phyloP scores from a whole-genome alignment of 2,797 vertebrate genomes.

The Bovichtus diacanthus region DNA sequence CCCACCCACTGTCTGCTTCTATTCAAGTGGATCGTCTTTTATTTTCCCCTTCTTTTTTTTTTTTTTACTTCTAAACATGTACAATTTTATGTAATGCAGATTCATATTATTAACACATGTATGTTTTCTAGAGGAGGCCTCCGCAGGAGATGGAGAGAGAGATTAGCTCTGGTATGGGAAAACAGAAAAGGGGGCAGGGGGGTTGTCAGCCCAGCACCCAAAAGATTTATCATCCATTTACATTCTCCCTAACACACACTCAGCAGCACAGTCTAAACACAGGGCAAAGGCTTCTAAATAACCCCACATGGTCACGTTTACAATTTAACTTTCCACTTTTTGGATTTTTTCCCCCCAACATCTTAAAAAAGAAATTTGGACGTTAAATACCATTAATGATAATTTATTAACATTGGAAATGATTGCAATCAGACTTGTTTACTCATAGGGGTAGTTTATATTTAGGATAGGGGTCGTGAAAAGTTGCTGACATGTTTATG shows the following conservation, averaged over 20 bases:
- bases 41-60: neutral
- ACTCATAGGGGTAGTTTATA: conserved; percentile 42
- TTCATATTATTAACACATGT: neutral
- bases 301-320: conserved; percentile 58
- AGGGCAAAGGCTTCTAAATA: conserved; percentile 54
- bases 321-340: conserved; percentile 47
- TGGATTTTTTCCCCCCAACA: conserved; percentile 1
- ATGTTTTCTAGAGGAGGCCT: conserved; percentile 15
- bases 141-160: conserved; percentile 10
- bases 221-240: conserved; percentile 81
- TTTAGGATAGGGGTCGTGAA: conserved; percentile 37
- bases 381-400: conserved; percentile 15
- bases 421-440: conserved; percentile 49
- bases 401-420: conserved; percentile 15
- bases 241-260: conserved; percentile 72
- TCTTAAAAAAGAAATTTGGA: neutral
- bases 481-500: conserved; percentile 35
- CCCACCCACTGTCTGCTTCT: neutral
- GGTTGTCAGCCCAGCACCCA: conserved; percentile 43
- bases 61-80: neutral
- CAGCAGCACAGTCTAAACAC: conserved; percentile 72
- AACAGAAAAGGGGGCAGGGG: conserved; percentile 20
- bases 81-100: neutral
- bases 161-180: conserved; percentile 45
- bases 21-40: neutral